Conservation (phyloP, 2,888 invertebrate genomes). For the Balanococcus diminutus region DNA sequence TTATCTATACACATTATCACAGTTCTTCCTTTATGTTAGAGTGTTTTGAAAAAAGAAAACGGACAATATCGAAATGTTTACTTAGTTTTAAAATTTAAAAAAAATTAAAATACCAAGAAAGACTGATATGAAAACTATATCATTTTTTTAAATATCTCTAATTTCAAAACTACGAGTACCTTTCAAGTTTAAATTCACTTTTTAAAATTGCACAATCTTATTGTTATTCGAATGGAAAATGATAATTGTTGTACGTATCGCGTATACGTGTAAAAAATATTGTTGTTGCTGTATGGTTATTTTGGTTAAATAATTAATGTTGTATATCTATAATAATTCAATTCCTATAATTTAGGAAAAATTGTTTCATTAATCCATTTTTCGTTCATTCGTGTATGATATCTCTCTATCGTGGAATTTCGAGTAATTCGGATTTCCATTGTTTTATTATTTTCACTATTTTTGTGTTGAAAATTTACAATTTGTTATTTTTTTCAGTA, state of each 20-base stretch:
- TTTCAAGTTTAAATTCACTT: constrained; percentile 37
- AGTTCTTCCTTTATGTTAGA: constrained; percentile 7
- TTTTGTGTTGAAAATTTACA: background rate
- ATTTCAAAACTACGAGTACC: constrained; percentile 4
- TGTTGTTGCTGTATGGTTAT: constrained; percentile 1
- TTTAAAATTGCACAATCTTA: constrained; percentile 22
- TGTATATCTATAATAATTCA: background rate
- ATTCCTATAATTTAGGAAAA: background rate
- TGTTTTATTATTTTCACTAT: background rate
- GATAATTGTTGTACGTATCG: background rate
- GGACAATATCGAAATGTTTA: constrained; percentile 16
- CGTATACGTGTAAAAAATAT: background rate
- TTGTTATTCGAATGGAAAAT: constrained; percentile 4
- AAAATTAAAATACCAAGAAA: constrained; percentile 10
- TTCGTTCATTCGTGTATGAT: background rate
- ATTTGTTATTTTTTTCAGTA: background rate
- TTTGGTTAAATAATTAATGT: background rate
- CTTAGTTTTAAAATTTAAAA: background rate
- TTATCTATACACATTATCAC: background rate
- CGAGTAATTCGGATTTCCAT: background rate
- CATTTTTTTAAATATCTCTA: background rate
- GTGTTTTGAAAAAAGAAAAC: background rate
- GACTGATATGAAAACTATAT: constrained; percentile 21
- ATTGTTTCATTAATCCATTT: background rate
- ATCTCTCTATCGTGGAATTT: background rate